Evolutionary conservation across 2,888 invertebrate genomes (phyloP).

Genomic region (Teleiodes luculella): DNA sequence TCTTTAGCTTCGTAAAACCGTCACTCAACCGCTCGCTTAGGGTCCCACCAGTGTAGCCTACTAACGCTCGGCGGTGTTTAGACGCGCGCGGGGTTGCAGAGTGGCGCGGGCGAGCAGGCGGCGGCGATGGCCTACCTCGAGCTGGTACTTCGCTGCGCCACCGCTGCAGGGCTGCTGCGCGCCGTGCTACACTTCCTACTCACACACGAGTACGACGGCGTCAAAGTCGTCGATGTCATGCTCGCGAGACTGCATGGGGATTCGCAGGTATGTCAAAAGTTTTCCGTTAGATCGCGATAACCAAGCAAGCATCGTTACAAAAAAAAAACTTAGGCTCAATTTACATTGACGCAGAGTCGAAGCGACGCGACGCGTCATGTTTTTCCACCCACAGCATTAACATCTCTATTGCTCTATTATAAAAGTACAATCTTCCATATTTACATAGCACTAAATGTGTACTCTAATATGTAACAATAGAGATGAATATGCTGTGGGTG

Average conservation of each 20-base stretch:
- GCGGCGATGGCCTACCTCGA: slow-evolving; percentile 96
- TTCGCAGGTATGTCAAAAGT: slow-evolving; percentile 80
- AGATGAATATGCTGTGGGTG: too few relatives aligned
- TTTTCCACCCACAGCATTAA: too few relatives aligned
- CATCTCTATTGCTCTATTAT: too few relatives aligned
- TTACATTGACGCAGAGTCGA: too few relatives aligned
- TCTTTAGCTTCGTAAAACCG: slow-evolving; percentile 30
- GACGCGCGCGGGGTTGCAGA: slow-evolving; percentile 82
- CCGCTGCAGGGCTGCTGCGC: slow-evolving; percentile 89
- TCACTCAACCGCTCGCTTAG: slow-evolving; percentile 48
- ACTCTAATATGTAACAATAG: too few relatives aligned
- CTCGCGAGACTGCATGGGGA: slow-evolving; percentile 87
- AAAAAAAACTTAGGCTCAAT: too few relatives aligned
- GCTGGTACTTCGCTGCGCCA: slow-evolving; percentile 91
- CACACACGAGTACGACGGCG: slow-evolving; percentile 89
- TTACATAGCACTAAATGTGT: too few relatives aligned
- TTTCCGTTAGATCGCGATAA: background rate
- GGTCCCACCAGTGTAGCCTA: slow-evolving; percentile 32
- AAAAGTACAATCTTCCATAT: too few relatives aligned
- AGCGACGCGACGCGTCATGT: too few relatives aligned
- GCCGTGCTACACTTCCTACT: slow-evolving; percentile 91
- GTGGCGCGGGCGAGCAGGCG: slow-evolving; percentile 91
- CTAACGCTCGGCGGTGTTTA: slow-evolving; percentile 55
- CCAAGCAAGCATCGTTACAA: background rate
- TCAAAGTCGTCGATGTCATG: slow-evolving; percentile 88